Evolutionary conservation across 2,113 vertebrate species (phyloP).

Genomic region (Callospermophilus lateralis): DNA sequence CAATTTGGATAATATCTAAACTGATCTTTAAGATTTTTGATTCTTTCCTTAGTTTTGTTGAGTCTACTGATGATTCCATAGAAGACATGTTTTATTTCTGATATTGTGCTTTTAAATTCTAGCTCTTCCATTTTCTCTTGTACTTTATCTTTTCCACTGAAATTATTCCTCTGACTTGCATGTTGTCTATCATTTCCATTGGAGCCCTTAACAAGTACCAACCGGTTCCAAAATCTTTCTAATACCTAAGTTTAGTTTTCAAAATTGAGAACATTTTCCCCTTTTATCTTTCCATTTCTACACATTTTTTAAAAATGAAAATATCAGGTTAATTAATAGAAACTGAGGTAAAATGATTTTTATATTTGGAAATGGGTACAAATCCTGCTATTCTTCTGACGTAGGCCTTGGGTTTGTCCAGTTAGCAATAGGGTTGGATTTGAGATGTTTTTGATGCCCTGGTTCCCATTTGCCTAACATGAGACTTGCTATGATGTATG

Average conservation of each 20-base stretch:
- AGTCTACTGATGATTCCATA: neutral
- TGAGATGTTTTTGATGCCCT: neutral
- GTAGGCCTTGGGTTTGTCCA: neutral
- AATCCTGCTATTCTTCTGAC: neutral
- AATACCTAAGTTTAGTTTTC: neutral
- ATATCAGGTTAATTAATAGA: neutral
- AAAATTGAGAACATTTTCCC: neutral
- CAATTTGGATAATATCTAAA: neutral
- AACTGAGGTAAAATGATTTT: neutral
- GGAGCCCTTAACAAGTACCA: neutral
- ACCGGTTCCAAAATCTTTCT: neutral
- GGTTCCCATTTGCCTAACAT: neutral
- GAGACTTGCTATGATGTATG: neutral
- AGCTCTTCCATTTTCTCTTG: neutral
- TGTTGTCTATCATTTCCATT: neutral
- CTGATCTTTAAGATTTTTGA: neutral
- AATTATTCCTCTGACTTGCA: neutral
- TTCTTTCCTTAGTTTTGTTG: neutral
- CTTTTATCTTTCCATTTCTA: neutral
- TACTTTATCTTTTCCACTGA: neutral
- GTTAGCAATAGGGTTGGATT: neutral
- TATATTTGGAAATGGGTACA: neutral
- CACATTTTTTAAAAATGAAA: neutral
- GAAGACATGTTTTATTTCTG: neutral
- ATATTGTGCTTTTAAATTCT: neutral